Conservation (phyloP, 2,797 vertebrate species). For the Bradypodion ventrale region DNA sequence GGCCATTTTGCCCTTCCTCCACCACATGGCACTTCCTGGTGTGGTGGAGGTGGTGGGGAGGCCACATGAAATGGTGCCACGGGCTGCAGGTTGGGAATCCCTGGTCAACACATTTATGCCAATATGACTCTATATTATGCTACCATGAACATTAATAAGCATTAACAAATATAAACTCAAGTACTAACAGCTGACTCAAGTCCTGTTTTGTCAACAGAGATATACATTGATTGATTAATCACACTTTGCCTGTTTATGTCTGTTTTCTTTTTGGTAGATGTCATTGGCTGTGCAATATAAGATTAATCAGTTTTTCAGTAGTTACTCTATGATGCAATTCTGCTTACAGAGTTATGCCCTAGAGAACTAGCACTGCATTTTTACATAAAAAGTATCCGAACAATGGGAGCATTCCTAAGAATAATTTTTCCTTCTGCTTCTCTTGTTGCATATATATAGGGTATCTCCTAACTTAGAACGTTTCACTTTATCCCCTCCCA, state of each 20-base stretch:
- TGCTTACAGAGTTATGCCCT: neutral
- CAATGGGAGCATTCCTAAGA: neutral
- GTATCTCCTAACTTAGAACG: too few relatives aligned
- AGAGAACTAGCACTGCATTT: neutral
- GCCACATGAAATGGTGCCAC: too few relatives aligned
- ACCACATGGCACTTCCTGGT: too few relatives aligned
- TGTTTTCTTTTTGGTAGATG: neutral
- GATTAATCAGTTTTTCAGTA: neutral
- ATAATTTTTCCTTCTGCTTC: neutral
- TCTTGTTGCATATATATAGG: neutral
- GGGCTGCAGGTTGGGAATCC: too few relatives aligned
- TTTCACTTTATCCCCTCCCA: too few relatives aligned
- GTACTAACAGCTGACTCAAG: neutral
- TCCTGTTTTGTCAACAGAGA: neutral
- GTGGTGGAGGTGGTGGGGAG: too few relatives aligned
- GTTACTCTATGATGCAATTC: neutral
- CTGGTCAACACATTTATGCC: too few relatives aligned
- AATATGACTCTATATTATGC: too few relatives aligned
- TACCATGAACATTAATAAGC: neutral
- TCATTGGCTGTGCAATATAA: neutral
- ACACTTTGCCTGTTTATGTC: neutral
- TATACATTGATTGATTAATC: too few relatives aligned
- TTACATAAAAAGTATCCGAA: neutral
- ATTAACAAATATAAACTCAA: slow-evolving; percentile 2
- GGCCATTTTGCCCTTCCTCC: too few relatives aligned